Percentiles rank a stretch among this genome's conserved stretches.
Evolutionary conservation across 2,888 invertebrate genomes (phyloP).

Genomic region (Xestia rhomboidea): DNA sequence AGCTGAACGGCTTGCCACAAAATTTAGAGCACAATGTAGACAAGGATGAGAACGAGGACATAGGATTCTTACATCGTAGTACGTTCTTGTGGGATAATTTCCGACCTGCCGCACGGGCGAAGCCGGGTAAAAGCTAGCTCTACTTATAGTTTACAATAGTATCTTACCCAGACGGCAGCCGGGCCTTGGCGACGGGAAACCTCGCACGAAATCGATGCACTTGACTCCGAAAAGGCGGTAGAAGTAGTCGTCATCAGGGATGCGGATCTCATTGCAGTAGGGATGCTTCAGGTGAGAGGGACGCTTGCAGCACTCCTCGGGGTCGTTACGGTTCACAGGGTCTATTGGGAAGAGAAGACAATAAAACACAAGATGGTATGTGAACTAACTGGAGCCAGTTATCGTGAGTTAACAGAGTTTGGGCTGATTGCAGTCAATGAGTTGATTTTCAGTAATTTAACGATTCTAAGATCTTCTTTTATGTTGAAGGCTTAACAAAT

Average conservation of each 20-base stretch:
- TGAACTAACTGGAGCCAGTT: slow-evolving; percentile 10
- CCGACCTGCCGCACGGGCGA: not conserved
- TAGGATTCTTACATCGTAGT: not conserved
- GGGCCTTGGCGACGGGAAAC: slow-evolving; percentile 96
- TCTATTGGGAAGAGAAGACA: slow-evolving; percentile 90
- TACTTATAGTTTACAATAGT: not conserved
- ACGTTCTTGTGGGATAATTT: not conserved
- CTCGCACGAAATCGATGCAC: slow-evolving; percentile 97
- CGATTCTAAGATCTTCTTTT: not conserved
- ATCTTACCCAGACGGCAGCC: slow-evolving; percentile 95
- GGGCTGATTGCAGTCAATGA: not conserved
- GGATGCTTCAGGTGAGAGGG: slow-evolving; percentile 96
- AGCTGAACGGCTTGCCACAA: not conserved
- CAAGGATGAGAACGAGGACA: not conserved
- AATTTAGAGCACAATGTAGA: not conserved
- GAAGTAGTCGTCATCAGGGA: slow-evolving; percentile 97
- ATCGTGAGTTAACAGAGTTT: not conserved
- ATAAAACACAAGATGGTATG: slow-evolving; percentile 50
- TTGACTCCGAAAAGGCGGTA: slow-evolving; percentile 95
- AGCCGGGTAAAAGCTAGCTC: not conserved
- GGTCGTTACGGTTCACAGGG: slow-evolving; percentile 96
- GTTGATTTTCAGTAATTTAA: not conserved
- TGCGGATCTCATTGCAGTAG: slow-evolving; percentile 96
- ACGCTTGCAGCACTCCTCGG: slow-evolving; percentile 96
- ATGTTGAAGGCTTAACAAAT: not conserved